Evolutionary conservation across 2,113 vertebrate genomes (phyloP), one percentile per base, ranked within the genome.

Genomic region (Macquaria ambigua): DNA sequence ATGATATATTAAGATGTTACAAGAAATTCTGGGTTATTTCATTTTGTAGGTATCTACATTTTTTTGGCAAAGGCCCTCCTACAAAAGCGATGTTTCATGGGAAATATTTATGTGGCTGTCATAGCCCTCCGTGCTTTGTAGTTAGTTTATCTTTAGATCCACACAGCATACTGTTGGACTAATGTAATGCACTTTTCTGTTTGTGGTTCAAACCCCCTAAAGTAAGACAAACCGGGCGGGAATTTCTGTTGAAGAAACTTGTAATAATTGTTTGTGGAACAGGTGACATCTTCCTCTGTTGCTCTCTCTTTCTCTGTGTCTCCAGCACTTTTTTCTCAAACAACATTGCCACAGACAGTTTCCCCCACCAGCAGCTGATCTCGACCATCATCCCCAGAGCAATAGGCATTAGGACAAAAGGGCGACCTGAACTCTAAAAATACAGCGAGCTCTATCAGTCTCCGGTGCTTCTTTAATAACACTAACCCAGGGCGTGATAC

Each of bases 341-440:
- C 53, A 79, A 75, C 48, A 81, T 70, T 64, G 73, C 34, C 37
- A 53, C 72, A 46, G 61, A 85, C 66, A 74, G 8, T 75, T 63
- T 79, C 55, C 52, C 46, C 23, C 16, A 50, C n/a, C 87, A 77
- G 50, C 59, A 84, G 69, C 43, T 0, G 28, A 83, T 82, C 25
- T 74, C 7, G 25, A 25, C 72, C 68, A 16, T 87, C 59, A 62
- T 75, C 84, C 70, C 85, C 46, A 56, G 72, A 82, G 82, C 53
- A 70, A 53, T 74, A 66, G 59, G 56, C 64, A 53, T 63, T 28
- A 86, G 78, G 86, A 90, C 78, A 86, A 84, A 87, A 89, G 86
- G 84, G 55, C 86, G 85, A 74, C 73, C 61, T 82, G 64, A 79
- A 62, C 70, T 88, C 89, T 85, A 86, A 90, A 91, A 90, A 83